Evolutionary conservation across 2,113 vertebrate genomes (phyloP), one percentile per base, ranked within the genome.

Genomic region (Calidris pugnax): DNA sequence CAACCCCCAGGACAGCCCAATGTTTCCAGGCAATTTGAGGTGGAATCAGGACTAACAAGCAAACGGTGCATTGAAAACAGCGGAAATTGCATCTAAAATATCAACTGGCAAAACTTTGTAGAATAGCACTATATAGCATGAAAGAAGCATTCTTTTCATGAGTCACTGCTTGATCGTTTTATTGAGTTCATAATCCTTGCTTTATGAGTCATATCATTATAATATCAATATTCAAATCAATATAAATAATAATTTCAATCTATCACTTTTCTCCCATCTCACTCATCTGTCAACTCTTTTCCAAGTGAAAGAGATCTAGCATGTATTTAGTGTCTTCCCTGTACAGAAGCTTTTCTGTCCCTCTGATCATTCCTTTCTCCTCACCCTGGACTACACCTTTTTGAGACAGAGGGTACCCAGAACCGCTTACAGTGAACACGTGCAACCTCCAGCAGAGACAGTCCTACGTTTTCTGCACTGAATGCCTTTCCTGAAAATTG

Each of bases 211-310:
- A 24, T 5, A 76, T 80, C 57, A 77, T 48, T 26, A 66, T 16
- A 66, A 41, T 17, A 89, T 66, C 91, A 77, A 87, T 77, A 89
- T 53, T 77, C 63, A 68, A 69, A 81, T 77, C 64, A 60, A 35
- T 82, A 82, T 14, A 47, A 72, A 14, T 64, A 75, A 62, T 24
- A 13, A 64, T 33, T 39, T 20, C 48, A 23, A 19, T 24, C 62
- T 23, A 8, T 21, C 48, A 7, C 30, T 90, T 56, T 56, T 48
- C 45, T 63, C 35, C 7, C 2, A 1, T 57, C 51, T 76, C 55
- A 48, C 55, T 91, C 41, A 15, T 14, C 23, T 74, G 24, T 6
- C 90, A 63, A 7, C 26, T 19, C 57, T n/a, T 69, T 35, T 60
- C 84, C 68, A 33, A 30, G 48, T 21, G 13, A 37, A 60, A 60